These are phyloP conservation scores for Hirtodrosophila histrioides DNA, from an alignment of 2,888 invertebrate genomes.

Conservation along the genomic window DNA sequence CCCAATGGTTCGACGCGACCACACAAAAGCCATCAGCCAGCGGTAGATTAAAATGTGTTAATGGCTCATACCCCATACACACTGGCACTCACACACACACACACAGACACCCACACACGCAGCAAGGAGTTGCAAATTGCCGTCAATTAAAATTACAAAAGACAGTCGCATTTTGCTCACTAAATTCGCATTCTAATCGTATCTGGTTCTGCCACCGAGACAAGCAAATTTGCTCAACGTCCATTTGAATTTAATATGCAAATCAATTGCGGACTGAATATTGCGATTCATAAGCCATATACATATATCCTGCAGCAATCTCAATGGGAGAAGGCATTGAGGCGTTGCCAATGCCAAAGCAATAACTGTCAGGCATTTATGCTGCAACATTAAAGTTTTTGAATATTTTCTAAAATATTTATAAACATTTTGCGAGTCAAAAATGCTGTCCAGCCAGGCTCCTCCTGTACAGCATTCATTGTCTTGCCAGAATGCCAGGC, in stretches of 20 bases:
- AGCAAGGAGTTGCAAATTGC: constrained; percentile 56
- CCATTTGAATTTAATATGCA: constrained; percentile 49
- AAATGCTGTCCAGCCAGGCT: constrained; percentile 18
- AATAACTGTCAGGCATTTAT: constrained; percentile 42
- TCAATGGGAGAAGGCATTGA: neutral
- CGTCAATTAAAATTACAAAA: constrained; percentile 74
- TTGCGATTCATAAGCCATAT: constrained; percentile 8
- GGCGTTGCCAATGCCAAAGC: constrained; percentile 18
- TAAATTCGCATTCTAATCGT: constrained; percentile 17
- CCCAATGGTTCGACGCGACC: constrained; percentile 49
- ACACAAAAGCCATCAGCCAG: constrained; percentile 71
- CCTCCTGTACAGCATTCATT: constrained; percentile 6
- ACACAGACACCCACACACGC: neutral
- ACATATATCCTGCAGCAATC: neutral
- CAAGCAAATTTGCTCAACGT: neutral
- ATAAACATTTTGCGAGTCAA: constrained; percentile 40
- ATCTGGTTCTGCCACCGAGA: too few species aligned
- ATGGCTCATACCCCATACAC: constrained; percentile 53
- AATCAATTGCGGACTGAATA: constrained; percentile 35
- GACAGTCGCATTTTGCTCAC: constrained; percentile 38
- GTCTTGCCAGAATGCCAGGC: neutral
- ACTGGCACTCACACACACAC: neutral
- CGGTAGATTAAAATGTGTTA: constrained; percentile 81
- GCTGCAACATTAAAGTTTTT: constrained; percentile 38
- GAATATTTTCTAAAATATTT: constrained; percentile 61